A percentile compares a stretch with the other conserved stretches of the same genome.
Conservation (phyloP, 2,888 invertebrate species). For the Agrypnus murinus region DNA sequence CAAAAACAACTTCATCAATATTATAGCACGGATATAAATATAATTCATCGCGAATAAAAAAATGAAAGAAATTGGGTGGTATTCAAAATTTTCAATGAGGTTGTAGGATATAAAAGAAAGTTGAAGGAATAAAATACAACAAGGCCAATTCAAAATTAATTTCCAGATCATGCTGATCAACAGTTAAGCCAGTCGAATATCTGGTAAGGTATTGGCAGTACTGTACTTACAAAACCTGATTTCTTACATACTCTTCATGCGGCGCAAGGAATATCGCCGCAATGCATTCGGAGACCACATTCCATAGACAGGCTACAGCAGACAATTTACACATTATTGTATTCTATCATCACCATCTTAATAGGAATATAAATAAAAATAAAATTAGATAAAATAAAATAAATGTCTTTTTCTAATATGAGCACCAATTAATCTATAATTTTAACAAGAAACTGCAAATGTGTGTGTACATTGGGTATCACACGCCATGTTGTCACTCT, state of each 20-base stretch:
- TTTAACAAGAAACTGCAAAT: too few relatives aligned
- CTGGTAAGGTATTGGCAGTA: slow-evolving; percentile 53
- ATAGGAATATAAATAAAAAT: background rate
- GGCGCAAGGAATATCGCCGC: slow-evolving; percentile 50
- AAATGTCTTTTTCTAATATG: too few relatives aligned
- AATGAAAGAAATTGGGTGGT: too few relatives aligned
- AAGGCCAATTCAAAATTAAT: slow-evolving; percentile 1
- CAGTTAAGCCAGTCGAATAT: slow-evolving; percentile 6
- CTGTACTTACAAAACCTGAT: slow-evolving; percentile 58
- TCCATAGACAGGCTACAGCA: slow-evolving; percentile 35
- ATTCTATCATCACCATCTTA: slow-evolving; percentile 8
- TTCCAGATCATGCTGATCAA: slow-evolving; percentile 8
- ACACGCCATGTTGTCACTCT: too few relatives aligned
- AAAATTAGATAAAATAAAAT: too few relatives aligned
- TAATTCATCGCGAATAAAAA: too few relatives aligned
- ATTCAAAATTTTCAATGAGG: too few relatives aligned
- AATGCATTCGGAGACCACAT: slow-evolving; percentile 52
- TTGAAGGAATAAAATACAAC: background rate
- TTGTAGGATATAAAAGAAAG: too few relatives aligned
- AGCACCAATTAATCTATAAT: too few relatives aligned
- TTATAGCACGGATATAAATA: background rate
- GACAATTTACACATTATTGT: slow-evolving; percentile 27
- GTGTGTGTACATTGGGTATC: too few relatives aligned
- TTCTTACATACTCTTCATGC: slow-evolving; percentile 56
- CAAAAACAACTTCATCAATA: background rate